phyloP scores from a whole-genome alignment of 2,888 invertebrate species.

The Campaea margaritaria region DNA sequence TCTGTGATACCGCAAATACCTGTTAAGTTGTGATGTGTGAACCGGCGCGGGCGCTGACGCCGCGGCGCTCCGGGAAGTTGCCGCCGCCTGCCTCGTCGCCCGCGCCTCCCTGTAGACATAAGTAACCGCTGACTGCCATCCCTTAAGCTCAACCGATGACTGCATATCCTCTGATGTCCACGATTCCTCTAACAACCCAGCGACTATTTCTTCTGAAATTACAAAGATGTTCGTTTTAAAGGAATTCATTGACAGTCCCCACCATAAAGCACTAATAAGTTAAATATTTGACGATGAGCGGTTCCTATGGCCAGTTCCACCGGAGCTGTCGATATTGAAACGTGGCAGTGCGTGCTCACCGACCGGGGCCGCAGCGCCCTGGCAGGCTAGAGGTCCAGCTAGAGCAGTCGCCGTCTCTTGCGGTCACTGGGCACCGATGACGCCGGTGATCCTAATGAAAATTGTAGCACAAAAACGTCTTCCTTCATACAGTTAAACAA shows the following conservation, averaged over 20 bases:
- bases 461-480: constrained; percentile 84
- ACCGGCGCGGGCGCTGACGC: constrained; percentile 76
- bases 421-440: constrained; percentile 57
- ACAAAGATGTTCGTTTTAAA: constrained; percentile 50
- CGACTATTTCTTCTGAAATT: constrained; percentile 61
- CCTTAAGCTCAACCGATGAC: constrained; percentile 73
- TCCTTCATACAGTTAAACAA: constrained; percentile 83
- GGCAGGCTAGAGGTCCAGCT: constrained; percentile 56
- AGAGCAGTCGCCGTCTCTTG: constrained; percentile 67
- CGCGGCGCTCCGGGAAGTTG: constrained; percentile 70
- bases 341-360: constrained; percentile 63
- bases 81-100: constrained; percentile 76
- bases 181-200: constrained; percentile 59
- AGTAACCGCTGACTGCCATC: constrained; percentile 72
- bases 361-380: constrained; percentile 50
- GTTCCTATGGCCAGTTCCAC: constrained; percentile 55
- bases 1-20: constrained; percentile 89
- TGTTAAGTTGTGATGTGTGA: constrained; percentile 88
- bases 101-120: constrained; percentile 80
- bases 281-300: constrained; percentile 47
- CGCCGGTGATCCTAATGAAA: constrained; percentile 60
- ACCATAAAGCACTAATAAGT: constrained; percentile 32
- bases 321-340: constrained; percentile 51
- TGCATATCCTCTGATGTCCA: constrained; percentile 72
- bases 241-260: constrained; percentile 47